phyloP scores from a whole-genome alignment of 2,888 invertebrate genomes.

The Trichopria drosophilae region DNA sequence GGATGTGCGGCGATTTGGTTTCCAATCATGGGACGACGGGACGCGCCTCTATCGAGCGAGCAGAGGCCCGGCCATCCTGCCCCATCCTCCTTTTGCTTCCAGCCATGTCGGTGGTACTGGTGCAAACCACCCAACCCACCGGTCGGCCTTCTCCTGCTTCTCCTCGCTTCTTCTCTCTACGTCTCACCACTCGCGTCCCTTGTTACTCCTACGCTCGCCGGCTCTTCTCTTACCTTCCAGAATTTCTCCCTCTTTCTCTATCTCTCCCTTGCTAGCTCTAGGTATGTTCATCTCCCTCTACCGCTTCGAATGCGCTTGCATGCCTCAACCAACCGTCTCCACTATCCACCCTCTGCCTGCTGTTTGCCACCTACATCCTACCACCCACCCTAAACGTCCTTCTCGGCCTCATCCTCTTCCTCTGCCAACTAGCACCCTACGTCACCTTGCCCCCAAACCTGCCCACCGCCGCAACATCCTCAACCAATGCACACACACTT shows the following conservation, averaged over 20 bases:
- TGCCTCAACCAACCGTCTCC: constrained; percentile 30
- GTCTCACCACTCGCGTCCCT: constrained; percentile 8
- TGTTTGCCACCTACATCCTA: constrained; percentile 26
- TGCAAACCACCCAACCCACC: constrained; percentile 53
- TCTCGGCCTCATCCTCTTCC: constrained; percentile 30
- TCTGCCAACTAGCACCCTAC: constrained; percentile 33
- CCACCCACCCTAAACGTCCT: constrained; percentile 36
- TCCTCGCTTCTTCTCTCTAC: constrained; percentile 30
- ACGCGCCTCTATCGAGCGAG: constrained; percentile 59
- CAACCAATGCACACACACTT: constrained; percentile 36
- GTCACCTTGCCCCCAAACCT: constrained; percentile 32
- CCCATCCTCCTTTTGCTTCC: constrained; percentile 48
- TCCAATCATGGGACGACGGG: constrained; percentile 59
- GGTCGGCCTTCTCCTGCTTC: constrained; percentile 35
- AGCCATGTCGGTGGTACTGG: constrained; percentile 51
- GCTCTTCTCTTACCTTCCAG: constrained; percentile 2
- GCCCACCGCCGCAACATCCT: constrained; percentile 36
- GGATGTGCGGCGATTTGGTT: constrained; percentile 60
- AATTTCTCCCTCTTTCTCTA: constrained; percentile 29
- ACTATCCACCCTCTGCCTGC: constrained; percentile 15
- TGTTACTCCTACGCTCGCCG: neutral
- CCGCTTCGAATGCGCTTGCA: too few relatives aligned
- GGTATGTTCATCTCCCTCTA: constrained; percentile 27
- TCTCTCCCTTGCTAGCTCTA: constrained; percentile 38
- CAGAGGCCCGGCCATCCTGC: constrained; percentile 56